Evolutionary conservation across 2,113 vertebrate genomes (phyloP).

Genomic region (Montifringilla adamsi): DNA sequence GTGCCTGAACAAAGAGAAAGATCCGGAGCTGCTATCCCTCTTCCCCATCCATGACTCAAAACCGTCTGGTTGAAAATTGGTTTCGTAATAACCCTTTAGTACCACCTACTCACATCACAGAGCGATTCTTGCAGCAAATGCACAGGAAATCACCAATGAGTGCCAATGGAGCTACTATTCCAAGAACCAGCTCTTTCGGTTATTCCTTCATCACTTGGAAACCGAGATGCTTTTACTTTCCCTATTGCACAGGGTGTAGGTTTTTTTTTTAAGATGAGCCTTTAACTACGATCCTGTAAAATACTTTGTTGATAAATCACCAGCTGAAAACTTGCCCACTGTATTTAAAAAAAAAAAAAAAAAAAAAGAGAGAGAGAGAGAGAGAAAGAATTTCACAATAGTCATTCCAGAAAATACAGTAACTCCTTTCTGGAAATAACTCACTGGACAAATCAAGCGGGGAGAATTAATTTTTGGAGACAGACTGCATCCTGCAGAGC

Average conservation of each 20-base stretch:
- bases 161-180: constrained; percentile 59
- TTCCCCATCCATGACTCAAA: constrained; percentile 62
- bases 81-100: constrained; percentile 71
- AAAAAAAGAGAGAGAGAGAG: neutral
- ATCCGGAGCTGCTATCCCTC: constrained; percentile 39
- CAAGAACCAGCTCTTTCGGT: constrained; percentile 63
- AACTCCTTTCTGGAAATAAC: constrained; percentile 78
- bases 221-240: constrained; percentile 64
- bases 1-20: constrained; percentile 39
- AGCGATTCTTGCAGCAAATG: constrained; percentile 47
- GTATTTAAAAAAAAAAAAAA: constrained; percentile 24
- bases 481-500: constrained; percentile 50
- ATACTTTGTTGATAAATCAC: constrained; percentile 72
- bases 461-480: constrained; percentile 30
- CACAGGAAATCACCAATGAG: constrained; percentile 67
- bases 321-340: constrained; percentile 72
- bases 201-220: constrained; percentile 40
- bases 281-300: constrained; percentile 67
- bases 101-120: constrained; percentile 76
- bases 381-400: constrained; percentile 68
- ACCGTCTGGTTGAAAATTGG: constrained; percentile 44
- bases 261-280: constrained; percentile 13
- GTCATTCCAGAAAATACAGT: constrained; percentile 76
- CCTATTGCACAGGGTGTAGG: neutral
- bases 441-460: constrained; percentile 62